Percentiles rank a stretch among this genome's conserved stretches.
Evolutionary conservation across 2,888 invertebrate genomes (phyloP).

Genomic region (Catocala nupta): DNA sequence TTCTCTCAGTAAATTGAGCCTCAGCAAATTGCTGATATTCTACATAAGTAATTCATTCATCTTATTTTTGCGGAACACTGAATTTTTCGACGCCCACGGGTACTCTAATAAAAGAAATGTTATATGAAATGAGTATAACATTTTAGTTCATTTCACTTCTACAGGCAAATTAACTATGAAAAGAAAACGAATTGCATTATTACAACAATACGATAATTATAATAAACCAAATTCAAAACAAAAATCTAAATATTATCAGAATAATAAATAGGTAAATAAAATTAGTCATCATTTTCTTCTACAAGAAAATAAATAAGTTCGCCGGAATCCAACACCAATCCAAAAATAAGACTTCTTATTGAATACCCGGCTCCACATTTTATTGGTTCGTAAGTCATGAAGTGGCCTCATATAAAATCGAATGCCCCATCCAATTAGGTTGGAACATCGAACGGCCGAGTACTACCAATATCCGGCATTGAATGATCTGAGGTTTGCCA

Average conservation of each 20-base stretch:
- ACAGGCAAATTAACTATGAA: no score
- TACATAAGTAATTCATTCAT: conserved; percentile 42
- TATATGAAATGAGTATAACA: no score
- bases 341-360: conserved; percentile 45
- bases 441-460: conserved; percentile 51
- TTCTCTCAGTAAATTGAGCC: conserved; percentile 42
- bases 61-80: conserved; percentile 29
- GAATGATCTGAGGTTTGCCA: conserved; percentile 53
- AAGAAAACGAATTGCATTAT: no score
- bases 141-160: no score
- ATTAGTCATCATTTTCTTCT: no score
- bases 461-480: conserved; percentile 67
- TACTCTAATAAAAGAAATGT: no score
- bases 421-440: conserved; percentile 60
- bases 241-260: conserved; percentile 1
- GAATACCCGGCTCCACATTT: conserved; percentile 45
- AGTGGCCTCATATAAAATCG: conserved; percentile 55
- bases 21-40: conserved; percentile 36
- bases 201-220: no score
- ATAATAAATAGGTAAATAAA: no score
- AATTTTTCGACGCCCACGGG: conserved; percentile 21
- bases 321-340: conserved; percentile 33
- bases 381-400: conserved; percentile 49
- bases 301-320: neutral
- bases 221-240: no score